Conservation (phyloP, 2,797 vertebrate genomes). For the Aselliscus stoliczkanus region DNA sequence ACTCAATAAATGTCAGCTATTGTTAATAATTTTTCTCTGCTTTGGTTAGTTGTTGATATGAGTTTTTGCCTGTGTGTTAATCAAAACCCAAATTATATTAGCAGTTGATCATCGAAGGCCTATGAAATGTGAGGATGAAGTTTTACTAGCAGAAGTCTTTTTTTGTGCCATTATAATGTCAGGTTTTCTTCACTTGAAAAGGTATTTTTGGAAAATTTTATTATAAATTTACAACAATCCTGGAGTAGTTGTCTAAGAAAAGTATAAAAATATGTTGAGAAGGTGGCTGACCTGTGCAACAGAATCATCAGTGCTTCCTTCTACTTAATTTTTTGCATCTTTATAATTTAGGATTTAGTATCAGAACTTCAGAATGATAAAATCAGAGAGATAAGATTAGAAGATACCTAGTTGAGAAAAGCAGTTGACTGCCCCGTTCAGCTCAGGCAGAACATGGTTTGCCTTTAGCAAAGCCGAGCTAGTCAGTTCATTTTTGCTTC, state of each 20-base stretch:
- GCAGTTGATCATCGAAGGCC: not conserved
- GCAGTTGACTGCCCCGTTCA: not conserved
- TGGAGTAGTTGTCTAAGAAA: not conserved
- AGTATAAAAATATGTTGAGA: not conserved
- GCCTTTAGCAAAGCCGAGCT: not conserved
- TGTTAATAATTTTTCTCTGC: not conserved
- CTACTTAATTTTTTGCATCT: not conserved
- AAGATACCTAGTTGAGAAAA: not conserved
- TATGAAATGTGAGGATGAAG: not conserved
- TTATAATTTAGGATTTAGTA: not conserved
- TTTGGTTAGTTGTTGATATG: not conserved
- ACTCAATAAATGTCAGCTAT: not conserved
- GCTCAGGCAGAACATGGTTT: not conserved
- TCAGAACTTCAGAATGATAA: not conserved
- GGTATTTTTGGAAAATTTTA: not conserved
- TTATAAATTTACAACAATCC: not conserved
- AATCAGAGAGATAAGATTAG: not conserved
- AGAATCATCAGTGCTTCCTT: not conserved
- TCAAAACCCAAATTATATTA: not conserved
- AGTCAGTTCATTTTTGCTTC: not conserved
- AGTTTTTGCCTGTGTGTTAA: not conserved
- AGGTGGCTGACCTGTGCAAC: not conserved
- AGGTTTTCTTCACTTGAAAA: not conserved
- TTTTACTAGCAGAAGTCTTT: slow-evolving; percentile 9
- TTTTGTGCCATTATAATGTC: not conserved